Evolutionary conservation across 2,888 invertebrate species (phyloP), one percentile per base, ranked within the genome.

Genomic region (Branchinecta sandiegonensis): DNA sequence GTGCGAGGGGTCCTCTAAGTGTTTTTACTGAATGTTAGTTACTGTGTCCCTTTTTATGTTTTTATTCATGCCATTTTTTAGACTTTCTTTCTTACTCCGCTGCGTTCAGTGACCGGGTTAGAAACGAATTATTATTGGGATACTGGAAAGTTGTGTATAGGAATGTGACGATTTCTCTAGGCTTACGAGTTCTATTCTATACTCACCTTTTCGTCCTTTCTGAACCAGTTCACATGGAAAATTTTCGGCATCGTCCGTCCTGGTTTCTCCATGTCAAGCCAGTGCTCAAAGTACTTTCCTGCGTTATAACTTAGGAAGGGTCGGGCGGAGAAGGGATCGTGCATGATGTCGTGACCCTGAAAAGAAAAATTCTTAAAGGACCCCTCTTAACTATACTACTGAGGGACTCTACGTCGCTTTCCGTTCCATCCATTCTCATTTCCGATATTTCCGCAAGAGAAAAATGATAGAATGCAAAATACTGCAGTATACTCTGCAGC

Each of bases 251-350:
- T 81, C 70, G 85, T 81, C 0, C 84, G 83, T 14, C 81, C 80
- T 1, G 83, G 81, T 14, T 81, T 80, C 71, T 86, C 85, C 88
- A 99, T 91, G 73, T 87, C 87, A 73, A 97, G 80, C 97, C 99
- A 99, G 79, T 99, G 97, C 12, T 85, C 80, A 17, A 99, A 82
- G 78, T 99, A 99, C 75, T 94, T 83, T 5, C 97, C 97, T 77
- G 97, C 96, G 81, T 99, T 99, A 83, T 99, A 99, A 1, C 97
- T 97, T 78, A 99, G 96, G 86, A 99, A 99, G 9, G 99, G 97
- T 67, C 97, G 83, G 96, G 99, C 97, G 0, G 99, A 97, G 80
- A 99, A 97, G 11, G 99, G 97, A 80, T 99, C 99, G 80, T 97
- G 91, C 95, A 99, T 95, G 47, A 99, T 88, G 1, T 85, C 81